Percentiles rank a stretch among this genome's conserved stretches.
Conservation (phyloP, 2,888 invertebrate species). For the Drepana falcataria region DNA sequence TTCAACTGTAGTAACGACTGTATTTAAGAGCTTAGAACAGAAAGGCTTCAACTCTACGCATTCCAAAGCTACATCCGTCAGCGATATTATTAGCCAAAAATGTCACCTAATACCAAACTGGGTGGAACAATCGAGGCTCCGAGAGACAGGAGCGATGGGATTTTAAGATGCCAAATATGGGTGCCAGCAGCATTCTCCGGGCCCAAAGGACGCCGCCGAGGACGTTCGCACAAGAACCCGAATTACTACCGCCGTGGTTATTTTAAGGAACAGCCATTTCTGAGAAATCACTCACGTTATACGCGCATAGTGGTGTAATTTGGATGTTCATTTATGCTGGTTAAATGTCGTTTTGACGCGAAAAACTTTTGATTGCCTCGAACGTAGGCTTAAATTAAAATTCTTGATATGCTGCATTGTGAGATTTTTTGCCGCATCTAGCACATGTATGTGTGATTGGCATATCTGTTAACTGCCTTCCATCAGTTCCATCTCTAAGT, state of each 20-base stretch:
- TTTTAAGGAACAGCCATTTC: conserved; percentile 59
- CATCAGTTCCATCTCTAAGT: too few species aligned
- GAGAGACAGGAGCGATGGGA: conserved; percentile 49
- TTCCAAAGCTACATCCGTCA: conserved; percentile 2
- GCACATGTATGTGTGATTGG: too few species aligned
- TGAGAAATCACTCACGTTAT: conserved; percentile 63
- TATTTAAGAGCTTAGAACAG: not conserved
- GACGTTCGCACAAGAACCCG: conserved; percentile 53
- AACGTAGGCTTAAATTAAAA: not conserved
- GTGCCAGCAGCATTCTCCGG: conserved; percentile 53
- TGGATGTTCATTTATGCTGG: conserved; percentile 45
- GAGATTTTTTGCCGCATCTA: too few species aligned
- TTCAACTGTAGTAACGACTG: too few species aligned
- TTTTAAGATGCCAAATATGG: conserved; percentile 69
- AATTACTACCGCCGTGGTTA: conserved; percentile 50
- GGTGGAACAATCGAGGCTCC: conserved; percentile 65
- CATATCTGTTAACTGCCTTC: too few species aligned
- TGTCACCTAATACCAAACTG: conserved; percentile 61
- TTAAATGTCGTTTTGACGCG: conserved; percentile 28
- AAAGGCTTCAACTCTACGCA: not conserved
- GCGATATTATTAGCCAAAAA: conserved; percentile 36
- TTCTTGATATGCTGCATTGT: not conserved
- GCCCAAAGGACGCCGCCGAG: conserved; percentile 72
- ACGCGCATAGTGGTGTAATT: conserved; percentile 55
- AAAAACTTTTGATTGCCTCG: conserved; percentile 8